A percentile compares a stretch with the other conserved stretches of the same genome.
phyloP scores from a whole-genome alignment of 2,888 invertebrate genomes.

The Julus scandinavius region DNA sequence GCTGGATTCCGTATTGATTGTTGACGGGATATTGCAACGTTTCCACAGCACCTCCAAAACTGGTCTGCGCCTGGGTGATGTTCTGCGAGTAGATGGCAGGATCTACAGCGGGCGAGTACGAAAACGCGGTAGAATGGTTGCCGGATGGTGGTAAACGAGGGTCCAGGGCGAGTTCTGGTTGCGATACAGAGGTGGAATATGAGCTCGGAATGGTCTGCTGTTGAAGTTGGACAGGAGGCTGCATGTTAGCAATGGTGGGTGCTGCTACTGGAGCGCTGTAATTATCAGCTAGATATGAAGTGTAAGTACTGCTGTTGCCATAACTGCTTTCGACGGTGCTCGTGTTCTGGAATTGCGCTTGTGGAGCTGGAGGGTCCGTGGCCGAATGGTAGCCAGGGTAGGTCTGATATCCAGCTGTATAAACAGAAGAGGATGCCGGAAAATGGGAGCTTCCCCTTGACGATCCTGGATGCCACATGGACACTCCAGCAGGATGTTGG shows the following conservation, averaged over 20 bases:
- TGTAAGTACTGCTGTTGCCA: not conserved
- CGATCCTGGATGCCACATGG: conserved; percentile 31
- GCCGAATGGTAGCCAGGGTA: not conserved
- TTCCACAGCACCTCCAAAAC: not conserved
- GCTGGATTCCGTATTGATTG: not conserved
- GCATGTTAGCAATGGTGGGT: not conserved
- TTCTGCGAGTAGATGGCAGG: not conserved
- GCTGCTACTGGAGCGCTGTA: not conserved
- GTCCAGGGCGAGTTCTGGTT: not conserved
- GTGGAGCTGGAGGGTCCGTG: not conserved
- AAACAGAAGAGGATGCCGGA: not conserved
- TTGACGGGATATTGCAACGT: not conserved
- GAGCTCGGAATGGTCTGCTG: not conserved
- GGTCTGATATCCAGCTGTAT: not conserved
- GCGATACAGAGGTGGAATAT: not conserved
- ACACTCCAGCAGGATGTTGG: not conserved
- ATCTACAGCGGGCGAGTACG: not conserved
- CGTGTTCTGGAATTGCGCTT: not conserved
- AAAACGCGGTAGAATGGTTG: not conserved
- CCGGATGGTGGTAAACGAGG: not conserved
- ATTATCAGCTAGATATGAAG: not conserved
- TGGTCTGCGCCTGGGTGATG: not conserved
- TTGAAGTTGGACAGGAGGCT: not conserved
- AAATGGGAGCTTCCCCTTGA: conserved; percentile 21
- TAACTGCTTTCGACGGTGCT: conserved; percentile 15